Evolutionary conservation across 2,113 vertebrate genomes (phyloP).

Genomic region (Delphinus delphis): DNA sequence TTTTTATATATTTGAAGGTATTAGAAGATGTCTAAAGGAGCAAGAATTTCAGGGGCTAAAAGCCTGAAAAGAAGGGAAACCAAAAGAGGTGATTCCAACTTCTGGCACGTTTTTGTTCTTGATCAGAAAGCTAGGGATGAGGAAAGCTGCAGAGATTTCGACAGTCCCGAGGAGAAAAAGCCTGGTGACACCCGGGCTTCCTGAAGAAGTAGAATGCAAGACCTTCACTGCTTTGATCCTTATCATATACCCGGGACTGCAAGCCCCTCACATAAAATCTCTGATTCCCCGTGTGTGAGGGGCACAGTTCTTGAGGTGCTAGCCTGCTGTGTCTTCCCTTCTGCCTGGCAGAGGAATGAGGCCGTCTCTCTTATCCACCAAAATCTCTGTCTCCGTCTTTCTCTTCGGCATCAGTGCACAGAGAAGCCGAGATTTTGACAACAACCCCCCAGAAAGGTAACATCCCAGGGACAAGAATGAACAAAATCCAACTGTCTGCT

Average conservation of each 20-base stretch:
- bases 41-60: background rate
- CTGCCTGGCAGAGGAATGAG: no score
- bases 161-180: background rate
- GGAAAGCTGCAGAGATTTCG: background rate
- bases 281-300: no score
- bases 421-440: no score
- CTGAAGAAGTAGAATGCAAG: no score
- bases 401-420: no score
- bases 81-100: background rate
- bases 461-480: background rate
- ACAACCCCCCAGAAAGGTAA: background rate
- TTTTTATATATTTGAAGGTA: background rate
- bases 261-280: no score
- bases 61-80: background rate
- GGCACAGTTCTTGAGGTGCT: no score
- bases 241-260: no score
- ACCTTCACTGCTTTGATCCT: no score
- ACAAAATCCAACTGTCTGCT: background rate
- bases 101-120: background rate
- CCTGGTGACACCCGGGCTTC: fast-evolving
- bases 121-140: background rate
- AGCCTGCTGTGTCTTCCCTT: no score
- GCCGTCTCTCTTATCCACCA: no score
- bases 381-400: no score
- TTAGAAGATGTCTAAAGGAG: background rate